Evolutionary conservation across 2,888 invertebrate species (phyloP).

Genomic region (Acrocyrtus sp.): DNA sequence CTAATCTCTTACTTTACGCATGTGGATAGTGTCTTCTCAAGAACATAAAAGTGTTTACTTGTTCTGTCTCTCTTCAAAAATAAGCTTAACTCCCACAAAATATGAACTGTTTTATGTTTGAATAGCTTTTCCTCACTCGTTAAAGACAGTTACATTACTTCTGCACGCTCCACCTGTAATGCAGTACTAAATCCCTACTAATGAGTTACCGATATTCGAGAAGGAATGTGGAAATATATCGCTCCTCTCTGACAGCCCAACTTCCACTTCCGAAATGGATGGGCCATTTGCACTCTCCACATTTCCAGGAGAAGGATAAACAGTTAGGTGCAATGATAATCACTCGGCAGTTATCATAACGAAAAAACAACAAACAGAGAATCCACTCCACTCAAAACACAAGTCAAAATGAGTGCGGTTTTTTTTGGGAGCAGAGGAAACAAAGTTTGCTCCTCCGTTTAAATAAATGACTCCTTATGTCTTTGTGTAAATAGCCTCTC

Average conservation of each 20-base stretch:
- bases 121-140: not conserved
- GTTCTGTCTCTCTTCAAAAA: conserved; percentile 6
- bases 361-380: conserved; percentile 45
- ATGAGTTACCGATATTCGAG: not conserved
- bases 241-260: too few relatives aligned
- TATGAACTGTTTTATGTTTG: not conserved
- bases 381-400: not conserved
- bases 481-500: conserved; percentile 9
- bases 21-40: not conserved
- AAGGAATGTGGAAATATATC: too few relatives aligned
- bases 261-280: too few relatives aligned
- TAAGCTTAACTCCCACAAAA: not conserved
- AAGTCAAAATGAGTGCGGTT: conserved; percentile 6
- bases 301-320: not conserved
- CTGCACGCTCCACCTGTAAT: not conserved
- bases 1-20: not conserved
- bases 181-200: not conserved
- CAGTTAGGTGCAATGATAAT: conserved; percentile 18
- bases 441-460: too few relatives aligned
- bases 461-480: not conserved
- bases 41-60: conserved; percentile 12
- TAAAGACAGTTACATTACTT: not conserved
- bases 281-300: not conserved
- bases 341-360: conserved; percentile 37
- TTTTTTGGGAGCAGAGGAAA: too few relatives aligned